phyloP scores from a whole-genome alignment of 2,888 invertebrate species.

The Chrysina gloriosa region DNA sequence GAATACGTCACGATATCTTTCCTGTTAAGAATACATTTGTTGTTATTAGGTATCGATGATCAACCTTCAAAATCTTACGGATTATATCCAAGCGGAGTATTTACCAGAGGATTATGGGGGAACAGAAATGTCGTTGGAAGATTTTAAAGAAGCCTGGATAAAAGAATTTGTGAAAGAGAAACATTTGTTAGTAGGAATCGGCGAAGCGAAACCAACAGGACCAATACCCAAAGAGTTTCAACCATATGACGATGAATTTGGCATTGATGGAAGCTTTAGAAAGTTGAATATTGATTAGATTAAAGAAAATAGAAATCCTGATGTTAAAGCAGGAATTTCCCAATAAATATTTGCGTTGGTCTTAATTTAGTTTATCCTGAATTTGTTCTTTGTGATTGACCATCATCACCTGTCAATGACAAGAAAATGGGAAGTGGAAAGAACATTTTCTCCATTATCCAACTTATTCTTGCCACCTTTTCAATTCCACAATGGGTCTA shows the following conservation, averaged over 20 bases:
- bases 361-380: no score
- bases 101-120: conserved; percentile 76
- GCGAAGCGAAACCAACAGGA: conserved; percentile 65
- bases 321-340: no score
- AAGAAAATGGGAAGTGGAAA: no score
- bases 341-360: no score
- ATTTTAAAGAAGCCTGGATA: conserved; percentile 69
- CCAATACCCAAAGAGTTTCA: conserved; percentile 50
- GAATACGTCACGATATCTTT: background rate
- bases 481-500: no score
- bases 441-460: no score
- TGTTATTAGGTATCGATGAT: background rate
- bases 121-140: conserved; percentile 67
- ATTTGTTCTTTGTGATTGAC: no score
- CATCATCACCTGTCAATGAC: no score
- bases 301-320: no score
- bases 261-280: conserved; percentile 71
- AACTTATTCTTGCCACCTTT: no score
- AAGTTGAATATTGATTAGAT: conserved; percentile 70
- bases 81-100: conserved; percentile 70
- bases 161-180: conserved; percentile 65
- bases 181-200: conserved; percentile 70
- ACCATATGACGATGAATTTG: conserved; percentile 56
- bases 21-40: background rate
- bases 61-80: conserved; percentile 64